phyloP scores from a whole-genome alignment of 1,140 invertebrate genomes.

The Drosophila orena region DNA sequence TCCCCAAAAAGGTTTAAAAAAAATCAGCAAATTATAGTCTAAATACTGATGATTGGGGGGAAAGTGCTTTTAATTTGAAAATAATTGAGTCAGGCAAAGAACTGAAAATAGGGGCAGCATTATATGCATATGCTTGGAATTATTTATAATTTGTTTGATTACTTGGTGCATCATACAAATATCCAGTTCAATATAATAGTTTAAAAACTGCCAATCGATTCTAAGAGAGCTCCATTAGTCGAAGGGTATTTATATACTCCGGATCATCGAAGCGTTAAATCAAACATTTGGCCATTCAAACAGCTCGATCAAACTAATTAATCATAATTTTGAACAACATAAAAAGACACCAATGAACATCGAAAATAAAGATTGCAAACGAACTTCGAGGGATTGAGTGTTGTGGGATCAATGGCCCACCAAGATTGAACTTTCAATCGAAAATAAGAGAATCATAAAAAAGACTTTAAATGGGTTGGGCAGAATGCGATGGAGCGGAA shows the following conservation, averaged over 20 bases:
- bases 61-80: slow-evolving; percentile 53
- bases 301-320: slow-evolving; percentile 73
- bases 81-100: slow-evolving; percentile 34
- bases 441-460: slow-evolving; percentile 6
- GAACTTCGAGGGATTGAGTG: slow-evolving; percentile 10
- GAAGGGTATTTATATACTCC: slow-evolving; percentile 21
- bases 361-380: slow-evolving; percentile 54
- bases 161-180: too few species aligned
- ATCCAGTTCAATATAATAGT: not conserved
- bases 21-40: slow-evolving; percentile 33
- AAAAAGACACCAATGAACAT: slow-evolving; percentile 47
- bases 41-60: slow-evolving; percentile 31
- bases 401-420: slow-evolving; percentile 48
- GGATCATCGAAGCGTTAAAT: slow-evolving; percentile 60
- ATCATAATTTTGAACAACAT: slow-evolving; percentile 65
- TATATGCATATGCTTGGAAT: not conserved
- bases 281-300: slow-evolving; percentile 62
- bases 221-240: slow-evolving; percentile 30
- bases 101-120: slow-evolving; percentile 10
- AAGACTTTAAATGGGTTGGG: slow-evolving; percentile 25
- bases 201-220: slow-evolving; percentile 1
- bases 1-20: slow-evolving; percentile 20
- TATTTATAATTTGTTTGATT: not conserved
- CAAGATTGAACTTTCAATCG: slow-evolving; percentile 41
- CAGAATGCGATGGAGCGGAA: slow-evolving; percentile 31